A percentile compares a stretch with the other conserved stretches of the same genome.
These are phyloP conservation scores for Ditylenchus weischeri DNA, from an alignment of 2,888 invertebrate genomes.

Conservation along the genomic window DNA sequence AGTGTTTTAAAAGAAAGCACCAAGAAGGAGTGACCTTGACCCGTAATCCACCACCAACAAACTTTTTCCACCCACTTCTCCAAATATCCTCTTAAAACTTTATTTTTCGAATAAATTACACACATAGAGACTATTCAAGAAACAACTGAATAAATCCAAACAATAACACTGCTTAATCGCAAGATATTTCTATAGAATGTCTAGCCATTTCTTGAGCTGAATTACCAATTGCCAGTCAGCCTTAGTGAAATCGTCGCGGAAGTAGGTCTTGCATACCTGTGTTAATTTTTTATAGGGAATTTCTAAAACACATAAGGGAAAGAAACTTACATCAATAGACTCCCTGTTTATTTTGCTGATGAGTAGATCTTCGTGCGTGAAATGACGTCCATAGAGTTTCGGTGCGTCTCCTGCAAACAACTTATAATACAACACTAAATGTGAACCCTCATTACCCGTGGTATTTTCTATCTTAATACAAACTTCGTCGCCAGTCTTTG, in stretches of 20 bases:
- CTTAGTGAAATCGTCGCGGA: slow-evolving; percentile 92
- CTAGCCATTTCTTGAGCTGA: slow-evolving; percentile 92
- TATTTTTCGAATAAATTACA: no score
- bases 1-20: no score
- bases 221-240: slow-evolving; percentile 97
- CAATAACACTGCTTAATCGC: no score
- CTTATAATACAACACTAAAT: no score
- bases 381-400: slow-evolving; percentile 96
- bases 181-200: slow-evolving; percentile 71
- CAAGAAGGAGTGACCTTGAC: no score
- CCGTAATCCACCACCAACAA: no score
- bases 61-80: no score
- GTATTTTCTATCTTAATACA: slow-evolving; percentile 88
- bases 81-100: no score
- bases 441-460: slow-evolving; percentile 61
- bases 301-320: slow-evolving; percentile 63
- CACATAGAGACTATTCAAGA: no score
- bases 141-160: no score
- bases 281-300: slow-evolving; percentile 96
- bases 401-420: slow-evolving; percentile 79
- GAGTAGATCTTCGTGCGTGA: slow-evolving; percentile 89
- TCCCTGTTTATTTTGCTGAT: slow-evolving; percentile 70
- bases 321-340: no score
- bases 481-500: slow-evolving; percentile 80
- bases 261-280: slow-evolving; percentile 97